Conservation (phyloP, 2,797 vertebrate species). For the Rhabdophis nuchalis region DNA sequence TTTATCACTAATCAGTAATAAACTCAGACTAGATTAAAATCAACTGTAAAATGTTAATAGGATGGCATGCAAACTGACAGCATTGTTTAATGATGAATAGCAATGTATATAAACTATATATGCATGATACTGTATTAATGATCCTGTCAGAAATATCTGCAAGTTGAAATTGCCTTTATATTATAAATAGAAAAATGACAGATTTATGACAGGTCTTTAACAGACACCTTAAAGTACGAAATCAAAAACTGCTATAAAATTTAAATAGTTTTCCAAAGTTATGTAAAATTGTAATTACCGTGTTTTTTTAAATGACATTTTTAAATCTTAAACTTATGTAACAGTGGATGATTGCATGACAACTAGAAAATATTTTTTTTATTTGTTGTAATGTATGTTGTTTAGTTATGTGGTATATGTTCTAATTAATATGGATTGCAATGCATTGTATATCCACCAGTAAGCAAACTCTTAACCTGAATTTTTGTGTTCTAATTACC, state of each 20-base stretch:
- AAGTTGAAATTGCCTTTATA: background rate
- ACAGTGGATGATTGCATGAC: background rate
- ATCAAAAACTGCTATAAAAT: background rate
- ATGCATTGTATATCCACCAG: background rate
- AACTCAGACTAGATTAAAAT: background rate
- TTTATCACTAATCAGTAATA: conserved; percentile 11
- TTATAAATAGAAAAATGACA: conserved; percentile 3
- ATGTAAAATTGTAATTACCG: background rate
- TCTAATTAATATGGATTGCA: background rate
- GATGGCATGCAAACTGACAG: background rate
- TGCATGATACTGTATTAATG: background rate
- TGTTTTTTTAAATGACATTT: background rate
- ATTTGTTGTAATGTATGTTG: background rate
- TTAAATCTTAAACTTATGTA: background rate
- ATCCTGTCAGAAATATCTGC: background rate
- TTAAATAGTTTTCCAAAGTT: background rate
- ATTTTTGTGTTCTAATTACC: conserved; percentile 30
- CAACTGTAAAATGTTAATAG: conserved; percentile 21
- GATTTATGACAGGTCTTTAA: background rate
- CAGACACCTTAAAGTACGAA: background rate
- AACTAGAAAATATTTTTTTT: background rate
- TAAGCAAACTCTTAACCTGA: background rate
- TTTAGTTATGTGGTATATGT: background rate
- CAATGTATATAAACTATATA: background rate
- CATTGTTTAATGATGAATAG: rapidly evolving